Base-by-base conservation (phyloP, 2,797 vertebrate species). In the Cheirogaleus major region DNA sequence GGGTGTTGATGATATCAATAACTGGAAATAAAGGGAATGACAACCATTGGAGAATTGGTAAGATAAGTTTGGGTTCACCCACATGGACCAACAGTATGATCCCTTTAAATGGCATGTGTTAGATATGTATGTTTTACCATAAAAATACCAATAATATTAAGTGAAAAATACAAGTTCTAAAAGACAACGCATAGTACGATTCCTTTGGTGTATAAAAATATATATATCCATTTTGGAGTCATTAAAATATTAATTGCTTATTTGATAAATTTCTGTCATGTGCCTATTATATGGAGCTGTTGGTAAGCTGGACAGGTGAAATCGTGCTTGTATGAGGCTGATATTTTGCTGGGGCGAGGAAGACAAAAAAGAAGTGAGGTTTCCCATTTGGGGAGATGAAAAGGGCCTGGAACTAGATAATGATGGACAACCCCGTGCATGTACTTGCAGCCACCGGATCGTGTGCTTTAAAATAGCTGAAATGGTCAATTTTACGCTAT, bases 261-360 rank as follows among this genome's bases (percentile, higher is more conserved):
- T 20, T 69, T 59, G 52, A 43, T 73, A 73, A 72, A 87, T 57
- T 45, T 45, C 57, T 45, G 7, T 17, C n/a, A 7, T 22, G 8
- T 8, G 15, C 30, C 20, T 23, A 5, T 20, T 12, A 7, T 17
- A 15, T 0, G 9, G 17, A 9, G 18, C 1, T 9, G 7, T 55
- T 14, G 1, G 41, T 63, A 45, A 45, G 3, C 9, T 48, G 14
- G 41, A 23, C 69, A 20, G 14, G 38, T 27, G 52, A 59, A 59
- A 8, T n/a, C 12, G 7, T 45, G 41, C 30, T 82, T 57, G 27
- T n/a, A n/a, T 9, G 38, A 87, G 14, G 20, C 69, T 73, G n/a
- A 11, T 45, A 87, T 73, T 61, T 87, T 45, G 25, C 55, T 45
- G n/a, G 38, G 30, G 55, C 8, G 4, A 41, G 20, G 38, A 57